Base-by-base conservation (phyloP, 2,797 vertebrate genomes). In the Falco naumanni region DNA sequence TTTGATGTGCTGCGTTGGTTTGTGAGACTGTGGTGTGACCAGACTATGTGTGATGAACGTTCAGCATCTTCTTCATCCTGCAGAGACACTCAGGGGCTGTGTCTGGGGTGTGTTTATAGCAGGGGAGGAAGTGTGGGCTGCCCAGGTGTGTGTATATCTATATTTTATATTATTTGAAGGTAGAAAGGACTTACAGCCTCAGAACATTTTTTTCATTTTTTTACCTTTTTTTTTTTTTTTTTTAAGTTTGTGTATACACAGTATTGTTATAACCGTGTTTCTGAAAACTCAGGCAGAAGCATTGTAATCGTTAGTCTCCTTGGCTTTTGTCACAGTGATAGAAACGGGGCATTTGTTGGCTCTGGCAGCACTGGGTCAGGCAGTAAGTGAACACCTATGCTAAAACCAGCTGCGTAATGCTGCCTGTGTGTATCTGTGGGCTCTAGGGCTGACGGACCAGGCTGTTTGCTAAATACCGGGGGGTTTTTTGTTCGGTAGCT, bases 311-410 rank as follows among this genome's bases (percentile, higher is more conserved):
- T 51, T 34, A 45, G 28, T 21, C 53, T 21, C 39, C 29, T 43
- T 64, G 54, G 31, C 29, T 68, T 50, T 60, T 80, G 24, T 80
- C 82, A 29, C 13, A 17, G 37, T 9, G 71, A 48, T 37, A 22
- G 54, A 34, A 71, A 79, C 43, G 60, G 45, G 29, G 33, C 11
- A 3, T 48, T 70, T 51, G 59, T 33, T 88, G 69, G 28, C 34
- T 68, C 8, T 79, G 50, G 25, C 51, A 60, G 60, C 16, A n/a
- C 68, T 25, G 68, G 68, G 15, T n/a, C 50, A 41, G 51, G 75
- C 91, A 63, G 22, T 5, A 5, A 51, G 39, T 2, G 54, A 80
- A n/a, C 26, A 17, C 14, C 1, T 8, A 4, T 0, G 0, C 57
- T 28, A 17, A 11, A 70, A 26, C 19, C 4, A 11, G 20, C 25